phyloP scores from a whole-genome alignment of 2,888 invertebrate genomes.

The Neoascia interrupta region DNA sequence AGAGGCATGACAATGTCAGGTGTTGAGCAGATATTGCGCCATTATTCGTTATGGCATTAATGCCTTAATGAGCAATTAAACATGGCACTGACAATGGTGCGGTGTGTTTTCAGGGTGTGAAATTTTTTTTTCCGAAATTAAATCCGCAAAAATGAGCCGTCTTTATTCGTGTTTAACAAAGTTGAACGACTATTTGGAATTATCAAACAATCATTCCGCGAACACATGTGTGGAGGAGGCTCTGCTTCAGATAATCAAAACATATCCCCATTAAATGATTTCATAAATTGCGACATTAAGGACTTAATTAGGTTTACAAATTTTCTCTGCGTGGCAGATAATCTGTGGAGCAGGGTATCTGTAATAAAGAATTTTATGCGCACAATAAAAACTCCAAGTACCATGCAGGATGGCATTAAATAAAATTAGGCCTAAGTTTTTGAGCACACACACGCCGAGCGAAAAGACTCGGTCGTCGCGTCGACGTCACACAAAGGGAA shows the following conservation, averaged over 20 bases:
- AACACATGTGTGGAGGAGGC: not conserved
- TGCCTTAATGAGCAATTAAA: no score
- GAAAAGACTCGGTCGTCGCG: no score
- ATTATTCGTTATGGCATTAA: slow-evolving; percentile 22
- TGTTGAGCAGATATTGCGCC: slow-evolving; percentile 23
- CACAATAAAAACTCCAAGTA: slow-evolving; percentile 44
- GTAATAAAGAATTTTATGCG: slow-evolving; percentile 48
- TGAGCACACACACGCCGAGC: slow-evolving; percentile 10
- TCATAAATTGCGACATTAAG: slow-evolving; percentile 46
- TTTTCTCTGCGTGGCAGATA: slow-evolving; percentile 10
- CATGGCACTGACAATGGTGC: no score
- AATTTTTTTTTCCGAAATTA: no score
- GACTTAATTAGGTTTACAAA: slow-evolving; percentile 50
- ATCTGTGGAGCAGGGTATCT: slow-evolving; percentile 23
- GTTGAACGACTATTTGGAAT: not conserved
- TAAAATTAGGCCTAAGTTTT: slow-evolving; percentile 52
- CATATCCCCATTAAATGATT: slow-evolving; percentile 34
- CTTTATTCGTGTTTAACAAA: slow-evolving; percentile 11
- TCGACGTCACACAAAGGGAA: slow-evolving; percentile 11
- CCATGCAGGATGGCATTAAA: slow-evolving; percentile 46
- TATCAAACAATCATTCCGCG: no score
- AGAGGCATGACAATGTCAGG: slow-evolving; percentile 10
- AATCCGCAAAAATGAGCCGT: no score
- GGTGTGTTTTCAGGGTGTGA: no score
- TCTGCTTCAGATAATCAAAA: slow-evolving; percentile 24